Evolutionary conservation across 2,113 vertebrate species (phyloP).

Genomic region (Pithys albifrons): DNA sequence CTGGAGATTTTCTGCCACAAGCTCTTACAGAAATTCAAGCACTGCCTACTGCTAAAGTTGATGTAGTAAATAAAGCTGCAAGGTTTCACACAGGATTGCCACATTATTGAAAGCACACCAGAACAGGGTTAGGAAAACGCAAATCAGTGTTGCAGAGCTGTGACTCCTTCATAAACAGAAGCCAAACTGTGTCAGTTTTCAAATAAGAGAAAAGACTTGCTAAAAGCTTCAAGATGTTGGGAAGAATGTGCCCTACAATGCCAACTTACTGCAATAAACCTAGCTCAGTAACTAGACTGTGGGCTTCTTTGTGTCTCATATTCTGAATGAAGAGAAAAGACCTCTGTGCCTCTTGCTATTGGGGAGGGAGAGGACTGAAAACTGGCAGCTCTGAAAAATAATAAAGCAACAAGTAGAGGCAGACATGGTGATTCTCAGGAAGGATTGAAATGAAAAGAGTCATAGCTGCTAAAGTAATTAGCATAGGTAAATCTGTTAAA

Average conservation of each 20-base stretch:
- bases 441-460: not conserved
- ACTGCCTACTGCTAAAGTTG: not conserved
- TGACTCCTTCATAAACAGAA: constrained; percentile 65
- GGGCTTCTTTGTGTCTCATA: constrained; percentile 52
- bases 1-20: not conserved
- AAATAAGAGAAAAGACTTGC: constrained; percentile 53
- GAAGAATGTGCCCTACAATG: constrained; percentile 66
- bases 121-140: constrained; percentile 44
- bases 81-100: constrained; percentile 39
- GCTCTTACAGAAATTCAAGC: not conserved
- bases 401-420: not conserved
- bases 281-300: constrained; percentile 51
- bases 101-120: constrained; percentile 41
- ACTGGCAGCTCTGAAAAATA: not conserved
- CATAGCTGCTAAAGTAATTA: not conserved
- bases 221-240: constrained; percentile 70
- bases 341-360: constrained; percentile 25
- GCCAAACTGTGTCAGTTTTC: constrained; percentile 47
- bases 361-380: not conserved
- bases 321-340: constrained; percentile 61
- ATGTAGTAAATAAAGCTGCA: constrained; percentile 57
- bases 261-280: constrained; percentile 64
- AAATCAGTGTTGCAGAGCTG: constrained; percentile 49
- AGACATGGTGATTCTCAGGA: not conserved
- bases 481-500: not conserved